These are phyloP conservation scores for Hephaestus fuliginosus DNA, from an alignment of 2,797 vertebrate species.

Conservation along the genomic window DNA sequence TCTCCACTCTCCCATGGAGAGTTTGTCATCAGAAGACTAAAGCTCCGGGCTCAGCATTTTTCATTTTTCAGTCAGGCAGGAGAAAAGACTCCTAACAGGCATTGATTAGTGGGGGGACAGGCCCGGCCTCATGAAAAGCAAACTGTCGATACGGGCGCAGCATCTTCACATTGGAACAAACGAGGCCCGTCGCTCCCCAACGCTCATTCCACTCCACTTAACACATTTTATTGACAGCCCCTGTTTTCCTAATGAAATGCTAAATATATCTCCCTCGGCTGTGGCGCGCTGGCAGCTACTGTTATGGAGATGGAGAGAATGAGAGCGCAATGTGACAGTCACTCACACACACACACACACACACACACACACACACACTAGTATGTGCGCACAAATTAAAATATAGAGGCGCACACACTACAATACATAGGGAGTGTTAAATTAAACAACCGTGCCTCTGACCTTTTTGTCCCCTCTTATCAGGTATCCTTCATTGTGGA, in stretches of 20 bases:
- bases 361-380: slow-evolving; percentile 28
- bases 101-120: slow-evolving; percentile 82
- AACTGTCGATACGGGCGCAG: slow-evolving; percentile 82
- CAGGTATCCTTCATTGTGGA: slow-evolving; percentile 65
- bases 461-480: slow-evolving; percentile 81
- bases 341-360: slow-evolving; percentile 27
- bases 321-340: slow-evolving; percentile 79
- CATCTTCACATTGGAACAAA: slow-evolving; percentile 86
- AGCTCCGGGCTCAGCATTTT: slow-evolving; percentile 84
- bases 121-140: slow-evolving; percentile 83
- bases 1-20: slow-evolving; percentile 63
- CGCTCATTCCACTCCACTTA: slow-evolving; percentile 86
- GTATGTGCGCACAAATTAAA: slow-evolving; percentile 52
- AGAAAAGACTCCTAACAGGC: slow-evolving; percentile 85
- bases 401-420: slow-evolving; percentile 29
- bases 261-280: slow-evolving; percentile 85
- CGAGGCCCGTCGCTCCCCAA: slow-evolving; percentile 82
- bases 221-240: slow-evolving; percentile 87
- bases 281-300: slow-evolving; percentile 77
- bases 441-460: slow-evolving; percentile 70
- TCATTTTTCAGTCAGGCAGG: slow-evolving; percentile 83
- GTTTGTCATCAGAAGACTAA: slow-evolving; percentile 81
- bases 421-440: slow-evolving; percentile 41
- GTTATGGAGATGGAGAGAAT: slow-evolving; percentile 84
- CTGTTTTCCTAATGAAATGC: slow-evolving; percentile 87